A percentile compares a stretch with the other conserved stretches of the same genome.
Evolutionary conservation across 2,888 invertebrate genomes (phyloP).

Genomic region (Megalurothrips usitatus): DNA sequence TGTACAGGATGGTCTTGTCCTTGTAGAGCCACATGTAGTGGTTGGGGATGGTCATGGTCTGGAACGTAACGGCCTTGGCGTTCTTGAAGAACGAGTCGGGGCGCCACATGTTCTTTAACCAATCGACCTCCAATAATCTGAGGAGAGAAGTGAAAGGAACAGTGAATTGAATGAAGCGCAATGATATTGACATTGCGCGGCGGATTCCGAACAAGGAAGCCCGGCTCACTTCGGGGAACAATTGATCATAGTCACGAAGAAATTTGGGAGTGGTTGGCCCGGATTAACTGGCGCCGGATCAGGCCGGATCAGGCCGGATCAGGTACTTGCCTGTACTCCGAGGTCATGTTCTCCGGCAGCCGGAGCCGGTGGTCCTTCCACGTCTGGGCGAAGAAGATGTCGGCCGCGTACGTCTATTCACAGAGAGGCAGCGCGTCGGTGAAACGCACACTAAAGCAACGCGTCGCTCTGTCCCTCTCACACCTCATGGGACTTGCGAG

Average conservation of each 20-base stretch:
- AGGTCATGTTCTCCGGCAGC: conserved; percentile 87
- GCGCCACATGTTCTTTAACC: conserved; percentile 89
- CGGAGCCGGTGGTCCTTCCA: conserved; percentile 86
- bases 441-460: no score
- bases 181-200: no score
- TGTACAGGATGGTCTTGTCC: conserved; percentile 78
- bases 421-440: neutral
- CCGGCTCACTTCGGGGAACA: no score
- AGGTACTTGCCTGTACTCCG: conserved; percentile 68
- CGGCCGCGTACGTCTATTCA: conserved; percentile 76
- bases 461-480: no score
- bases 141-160: conserved; percentile 50
- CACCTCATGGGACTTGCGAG: no score
- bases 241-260: no score
- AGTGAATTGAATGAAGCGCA: no score
- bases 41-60: conserved; percentile 92
- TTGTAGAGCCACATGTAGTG: conserved; percentile 89
- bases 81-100: conserved; percentile 93
- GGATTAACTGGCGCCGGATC: no score
- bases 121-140: conserved; percentile 78
- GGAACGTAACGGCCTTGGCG: conserved; percentile 88
- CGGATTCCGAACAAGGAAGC: no score
- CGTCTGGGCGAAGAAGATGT: conserved; percentile 88
- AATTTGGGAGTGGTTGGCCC: no score
- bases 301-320: no score